Conservation (phyloP, 2,888 invertebrate genomes). For the Parnassius glacialis region DNA sequence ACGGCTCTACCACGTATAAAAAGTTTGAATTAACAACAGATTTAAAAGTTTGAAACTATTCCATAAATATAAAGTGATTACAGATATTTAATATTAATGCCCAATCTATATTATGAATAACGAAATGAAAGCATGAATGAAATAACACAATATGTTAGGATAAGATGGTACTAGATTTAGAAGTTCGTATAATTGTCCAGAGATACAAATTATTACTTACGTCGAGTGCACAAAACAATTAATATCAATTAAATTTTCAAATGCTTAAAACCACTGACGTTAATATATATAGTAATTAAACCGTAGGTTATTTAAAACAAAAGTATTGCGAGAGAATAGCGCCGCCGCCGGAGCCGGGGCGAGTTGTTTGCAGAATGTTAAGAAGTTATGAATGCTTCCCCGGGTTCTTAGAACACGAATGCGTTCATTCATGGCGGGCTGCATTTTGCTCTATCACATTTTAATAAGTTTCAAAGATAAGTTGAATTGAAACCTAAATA, state of each 20-base stretch:
- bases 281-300: constrained; percentile 32
- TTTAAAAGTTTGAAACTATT: too few species aligned
- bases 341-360: constrained; percentile 34
- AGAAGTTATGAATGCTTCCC: constrained; percentile 43
- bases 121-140: too few species aligned
- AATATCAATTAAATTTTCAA: too few species aligned
- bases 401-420: constrained; percentile 52
- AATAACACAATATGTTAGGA: too few species aligned
- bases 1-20: too few species aligned
- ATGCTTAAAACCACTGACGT: neutral
- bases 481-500: neutral
- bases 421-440: constrained; percentile 38
- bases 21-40: too few species aligned
- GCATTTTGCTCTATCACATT: neutral
- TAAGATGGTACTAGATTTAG: too few species aligned
- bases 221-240: neutral
- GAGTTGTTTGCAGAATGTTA: constrained; percentile 44
- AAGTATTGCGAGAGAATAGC: constrained; percentile 43
- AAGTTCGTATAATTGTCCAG: neutral
- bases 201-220: constrained; percentile 27
- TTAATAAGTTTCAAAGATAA: neutral
- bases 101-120: too few species aligned
- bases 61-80: too few species aligned
- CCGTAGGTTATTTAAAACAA: constrained; percentile 51
- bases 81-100: too few species aligned